Base-by-base conservation (phyloP, 2,113 vertebrate species). In the Ptilonorhynchus violaceus region DNA sequence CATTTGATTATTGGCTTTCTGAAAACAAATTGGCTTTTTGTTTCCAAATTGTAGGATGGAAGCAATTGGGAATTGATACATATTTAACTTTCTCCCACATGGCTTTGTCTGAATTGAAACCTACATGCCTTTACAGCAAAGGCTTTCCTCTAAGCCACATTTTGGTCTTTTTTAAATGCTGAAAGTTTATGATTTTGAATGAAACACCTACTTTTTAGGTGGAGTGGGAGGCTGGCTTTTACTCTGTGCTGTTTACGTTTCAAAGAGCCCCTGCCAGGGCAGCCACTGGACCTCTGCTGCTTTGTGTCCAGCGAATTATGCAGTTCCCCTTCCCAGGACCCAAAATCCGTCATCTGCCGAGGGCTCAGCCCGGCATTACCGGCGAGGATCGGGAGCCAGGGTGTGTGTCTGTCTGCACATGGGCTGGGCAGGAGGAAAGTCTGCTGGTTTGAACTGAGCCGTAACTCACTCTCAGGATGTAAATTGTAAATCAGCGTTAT, bases 401-500 rank as follows among this genome's bases (percentile, higher is more conserved):
- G 39, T 60, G 46, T 78, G 56, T 64, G 59, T 53, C 52, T 77
- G 82, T 91, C 56, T 59, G 79, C 82, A 92, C 91, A 86, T 73
- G 91, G 88, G 90, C 73, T 84, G 95, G 89, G 85, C 92, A 96
- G 94, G 94, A 94, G 94, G 92, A 88, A 94, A 88, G 77, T 94
- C 85, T 82, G 83, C 88, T 62, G 74, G 76, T 84, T 90, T 70
- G 50, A 92, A 76, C 77, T 80, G 92, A 88, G 93, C 95, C 9
- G 13, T 93, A 95, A 97, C 92, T 96, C 95, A 44, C 76, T 92
- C 92, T 73, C 20, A 59, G 93, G 95, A 76, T 93, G 85, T 79
- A 85, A 93, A 94, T 95, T 92, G 94, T 97, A 97, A 96, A 97
- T 95, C 97, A 93, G 96, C 49, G 20, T 74, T 95, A 88, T 97